Conservation (phyloP, 2,888 invertebrate species). For the Bombylius major region DNA sequence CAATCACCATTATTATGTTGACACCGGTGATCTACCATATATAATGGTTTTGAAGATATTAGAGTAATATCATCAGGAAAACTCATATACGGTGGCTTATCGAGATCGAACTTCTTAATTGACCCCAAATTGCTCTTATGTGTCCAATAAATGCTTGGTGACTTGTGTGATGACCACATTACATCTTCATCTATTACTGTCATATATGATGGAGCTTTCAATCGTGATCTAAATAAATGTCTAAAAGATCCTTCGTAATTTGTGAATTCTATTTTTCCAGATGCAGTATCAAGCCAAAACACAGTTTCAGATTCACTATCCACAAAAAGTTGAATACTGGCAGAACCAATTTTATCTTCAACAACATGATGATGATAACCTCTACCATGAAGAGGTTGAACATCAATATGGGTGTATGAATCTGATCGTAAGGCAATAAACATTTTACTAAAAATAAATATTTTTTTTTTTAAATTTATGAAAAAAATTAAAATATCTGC, state of each 20-base stretch:
- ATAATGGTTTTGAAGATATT: constrained; percentile 6
- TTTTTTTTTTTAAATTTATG: neutral
- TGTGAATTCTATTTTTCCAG: constrained; percentile 50
- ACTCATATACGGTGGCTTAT: constrained; percentile 22
- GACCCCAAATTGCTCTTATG: constrained; percentile 37
- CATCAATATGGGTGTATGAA: constrained; percentile 47
- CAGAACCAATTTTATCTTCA: constrained; percentile 29
- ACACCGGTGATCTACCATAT: constrained; percentile 43
- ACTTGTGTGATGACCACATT: constrained; percentile 54
- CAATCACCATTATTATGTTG: constrained; percentile 49
- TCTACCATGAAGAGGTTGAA: constrained; percentile 53
- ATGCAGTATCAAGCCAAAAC: constrained; percentile 54
- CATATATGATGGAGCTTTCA: constrained; percentile 43
- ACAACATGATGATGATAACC: constrained; percentile 33
- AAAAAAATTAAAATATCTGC: neutral
- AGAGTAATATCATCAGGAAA: constrained; percentile 12
- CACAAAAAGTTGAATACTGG: constrained; percentile 33
- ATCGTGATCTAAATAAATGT: constrained; percentile 37
- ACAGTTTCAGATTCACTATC: constrained; percentile 45
- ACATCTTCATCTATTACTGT: constrained; percentile 49
- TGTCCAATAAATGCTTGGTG: constrained; percentile 47
- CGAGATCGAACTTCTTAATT: constrained; percentile 27
- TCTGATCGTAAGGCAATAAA: constrained; percentile 44
- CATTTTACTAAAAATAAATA: constrained; percentile 43
- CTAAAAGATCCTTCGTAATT: constrained; percentile 45